These are phyloP conservation scores for Stenurella melanura DNA, from an alignment of 2,888 invertebrate species.

Conservation along the genomic window DNA sequence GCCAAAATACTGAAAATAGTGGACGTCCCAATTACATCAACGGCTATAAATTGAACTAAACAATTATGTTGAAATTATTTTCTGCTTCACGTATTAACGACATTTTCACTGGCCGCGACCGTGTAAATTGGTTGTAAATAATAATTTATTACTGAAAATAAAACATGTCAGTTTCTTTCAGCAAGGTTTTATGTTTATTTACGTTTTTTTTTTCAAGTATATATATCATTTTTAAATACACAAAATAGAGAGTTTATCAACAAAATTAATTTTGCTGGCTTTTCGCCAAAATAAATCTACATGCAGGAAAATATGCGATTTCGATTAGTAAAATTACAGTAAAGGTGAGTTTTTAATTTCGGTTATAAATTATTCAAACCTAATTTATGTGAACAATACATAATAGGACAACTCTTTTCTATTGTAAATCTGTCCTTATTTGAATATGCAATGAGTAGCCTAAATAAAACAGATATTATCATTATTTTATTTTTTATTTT, in stretches of 20 bases:
- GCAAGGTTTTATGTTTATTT: background rate
- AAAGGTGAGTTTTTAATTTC: no score
- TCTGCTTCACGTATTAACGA: background rate
- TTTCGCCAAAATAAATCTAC: background rate
- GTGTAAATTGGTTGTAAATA: conserved; percentile 1
- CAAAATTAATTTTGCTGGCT: background rate
- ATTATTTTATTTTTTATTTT: no score
- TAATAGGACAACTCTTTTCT: no score
- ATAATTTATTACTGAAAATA: background rate
- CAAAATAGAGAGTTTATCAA: background rate
- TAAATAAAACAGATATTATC: no score
- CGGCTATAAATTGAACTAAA: background rate
- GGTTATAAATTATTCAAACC: no score
- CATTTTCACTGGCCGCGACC: background rate
- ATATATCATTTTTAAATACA: conserved; percentile 11
- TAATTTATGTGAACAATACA: no score
- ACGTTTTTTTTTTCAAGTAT: background rate
- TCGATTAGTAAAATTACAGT: no score
- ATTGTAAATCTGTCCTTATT: no score
- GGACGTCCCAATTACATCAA: background rate
- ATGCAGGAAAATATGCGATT: background rate
- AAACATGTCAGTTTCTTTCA: conserved; percentile 9
- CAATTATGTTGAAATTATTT: background rate
- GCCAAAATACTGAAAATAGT: background rate
- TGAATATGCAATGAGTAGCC: no score